Conservation (phyloP, 2,113 vertebrate genomes). For the Oncorhynchus gorbuscha region DNA sequence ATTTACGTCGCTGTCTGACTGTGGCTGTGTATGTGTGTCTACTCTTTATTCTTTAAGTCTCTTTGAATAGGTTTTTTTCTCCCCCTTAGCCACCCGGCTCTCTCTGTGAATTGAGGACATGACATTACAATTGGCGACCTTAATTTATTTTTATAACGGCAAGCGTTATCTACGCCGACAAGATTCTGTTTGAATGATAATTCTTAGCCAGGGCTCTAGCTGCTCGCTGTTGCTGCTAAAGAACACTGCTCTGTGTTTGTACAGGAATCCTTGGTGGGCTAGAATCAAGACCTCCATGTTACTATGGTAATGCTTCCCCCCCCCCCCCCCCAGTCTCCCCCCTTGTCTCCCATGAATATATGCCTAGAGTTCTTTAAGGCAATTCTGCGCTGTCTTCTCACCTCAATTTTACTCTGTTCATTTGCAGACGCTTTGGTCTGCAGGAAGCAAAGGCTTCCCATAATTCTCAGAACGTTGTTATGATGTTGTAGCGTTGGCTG, state of each 20-base stretch:
- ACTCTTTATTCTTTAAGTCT: too few relatives aligned
- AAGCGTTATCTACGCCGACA: conserved; percentile 47
- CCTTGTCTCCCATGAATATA: conserved; percentile 3
- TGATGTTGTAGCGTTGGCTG: conserved; percentile 28
- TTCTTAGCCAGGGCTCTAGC: conserved; percentile 11
- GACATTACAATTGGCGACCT: conserved; percentile 63
- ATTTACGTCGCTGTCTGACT: conserved; percentile 49
- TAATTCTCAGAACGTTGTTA: background rate
- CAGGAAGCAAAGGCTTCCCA: too few relatives aligned
- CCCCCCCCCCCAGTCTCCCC: conserved; percentile 14
- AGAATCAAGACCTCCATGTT: too few relatives aligned
- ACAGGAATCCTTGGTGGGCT: too few relatives aligned
- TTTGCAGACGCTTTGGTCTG: too few relatives aligned
- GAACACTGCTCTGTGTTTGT: conserved; percentile 34
- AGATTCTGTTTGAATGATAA: conserved; percentile 50
- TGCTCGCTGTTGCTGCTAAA: conserved; percentile 42
- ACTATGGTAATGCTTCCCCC: too few relatives aligned
- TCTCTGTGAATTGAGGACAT: conserved; percentile 60
- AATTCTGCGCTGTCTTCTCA: too few relatives aligned
- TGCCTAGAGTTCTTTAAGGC: background rate
- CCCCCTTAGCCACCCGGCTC: conserved; percentile 32
- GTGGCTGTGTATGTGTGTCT: background rate
- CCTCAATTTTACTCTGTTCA: too few relatives aligned
- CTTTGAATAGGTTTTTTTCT: too few relatives aligned
- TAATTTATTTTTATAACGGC: conserved; percentile 65